Evolutionary conservation across 2,113 vertebrate genomes (phyloP), one percentile per base, ranked within the genome.

Genomic region (Pan paniscus): DNA sequence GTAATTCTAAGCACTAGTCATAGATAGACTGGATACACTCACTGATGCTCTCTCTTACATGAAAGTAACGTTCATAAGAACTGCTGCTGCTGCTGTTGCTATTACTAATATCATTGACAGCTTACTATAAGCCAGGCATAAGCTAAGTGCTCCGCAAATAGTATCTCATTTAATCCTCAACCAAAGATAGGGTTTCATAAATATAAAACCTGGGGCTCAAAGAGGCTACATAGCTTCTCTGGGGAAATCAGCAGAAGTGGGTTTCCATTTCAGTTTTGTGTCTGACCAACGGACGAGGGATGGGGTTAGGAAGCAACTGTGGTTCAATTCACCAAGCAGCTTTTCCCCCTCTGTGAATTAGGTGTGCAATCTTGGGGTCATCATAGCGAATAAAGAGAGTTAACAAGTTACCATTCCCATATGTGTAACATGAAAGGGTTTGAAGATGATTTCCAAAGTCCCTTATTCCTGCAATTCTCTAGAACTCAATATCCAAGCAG

Each of bases 371-470:
- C 55, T 73, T 40, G 40, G 50, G 43, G 48, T 70, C 84, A 18
- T 72, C 20, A 16, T 0, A 32, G 22, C 38, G n/a, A n/a, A 23
- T 48, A 48, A 89, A 89, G 52, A 32, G 6, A 67, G 3, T 4
- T 30, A 78, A 38, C 11, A 55, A 85, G 20, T 27, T 43, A 18
- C 38, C 43, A 35, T 18, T 35, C 38, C 55, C 52, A 78, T 11
- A 82, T 78, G 20, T 84, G 61, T 35, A 43, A 93, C 70, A 80
- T 64, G 27, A 46, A 88, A 93, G 18, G 20, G 40, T 30, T 50
- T 50, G 68, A 79, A 79, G 30, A 87, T 50, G n/a, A 82, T 79
- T 89, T 92, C 64, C 38, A 64, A 89, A 95, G 84, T 81, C 59
- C 40, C 27, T 40, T 72, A 12, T 0, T 75, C n/a, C 5, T 84